These are phyloP conservation scores for Eulemur rufifrons DNA, from an alignment of 2,113 vertebrate genomes.

Conservation along the genomic window DNA sequence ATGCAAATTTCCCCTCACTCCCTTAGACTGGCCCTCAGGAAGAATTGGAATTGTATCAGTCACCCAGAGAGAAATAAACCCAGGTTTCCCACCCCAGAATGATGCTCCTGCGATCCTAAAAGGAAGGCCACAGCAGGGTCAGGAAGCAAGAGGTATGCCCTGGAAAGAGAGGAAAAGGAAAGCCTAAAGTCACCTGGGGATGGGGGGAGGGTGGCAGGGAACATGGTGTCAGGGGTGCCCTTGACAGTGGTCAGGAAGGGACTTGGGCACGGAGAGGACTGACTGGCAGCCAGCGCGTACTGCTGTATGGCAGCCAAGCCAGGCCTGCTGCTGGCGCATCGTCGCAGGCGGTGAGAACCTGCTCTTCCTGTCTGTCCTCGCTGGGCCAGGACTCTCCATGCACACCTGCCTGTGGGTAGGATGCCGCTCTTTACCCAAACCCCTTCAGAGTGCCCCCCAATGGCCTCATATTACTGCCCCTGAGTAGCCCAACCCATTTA, in stretches of 20 bases:
- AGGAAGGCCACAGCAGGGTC: not conserved
- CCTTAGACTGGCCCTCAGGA: not conserved
- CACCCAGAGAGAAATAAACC: not conserved
- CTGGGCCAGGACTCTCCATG: not conserved
- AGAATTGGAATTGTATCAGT: not conserved
- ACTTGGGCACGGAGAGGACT: not conserved
- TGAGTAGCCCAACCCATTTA: not conserved
- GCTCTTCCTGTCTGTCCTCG: not conserved
- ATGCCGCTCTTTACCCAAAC: not conserved
- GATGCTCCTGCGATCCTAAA: not conserved
- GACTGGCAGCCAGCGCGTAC: rapidly evolving
- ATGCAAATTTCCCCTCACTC: not conserved
- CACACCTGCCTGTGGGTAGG: not conserved
- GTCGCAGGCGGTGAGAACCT: no score
- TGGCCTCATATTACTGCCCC: not conserved
- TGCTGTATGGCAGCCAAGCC: not conserved
- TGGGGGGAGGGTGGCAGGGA: not conserved
- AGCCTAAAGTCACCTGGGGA: no score
- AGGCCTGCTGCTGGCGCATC: rapidly evolving
- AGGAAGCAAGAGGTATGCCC: not conserved
- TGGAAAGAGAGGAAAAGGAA: not conserved
- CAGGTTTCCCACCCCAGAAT: not conserved
- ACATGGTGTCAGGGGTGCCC: not conserved
- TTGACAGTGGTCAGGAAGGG: not conserved
- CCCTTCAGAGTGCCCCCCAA: not conserved